These are phyloP conservation scores for Oxycera nigricornis DNA, from an alignment of 2,888 invertebrate genomes.

Conservation along the genomic window DNA sequence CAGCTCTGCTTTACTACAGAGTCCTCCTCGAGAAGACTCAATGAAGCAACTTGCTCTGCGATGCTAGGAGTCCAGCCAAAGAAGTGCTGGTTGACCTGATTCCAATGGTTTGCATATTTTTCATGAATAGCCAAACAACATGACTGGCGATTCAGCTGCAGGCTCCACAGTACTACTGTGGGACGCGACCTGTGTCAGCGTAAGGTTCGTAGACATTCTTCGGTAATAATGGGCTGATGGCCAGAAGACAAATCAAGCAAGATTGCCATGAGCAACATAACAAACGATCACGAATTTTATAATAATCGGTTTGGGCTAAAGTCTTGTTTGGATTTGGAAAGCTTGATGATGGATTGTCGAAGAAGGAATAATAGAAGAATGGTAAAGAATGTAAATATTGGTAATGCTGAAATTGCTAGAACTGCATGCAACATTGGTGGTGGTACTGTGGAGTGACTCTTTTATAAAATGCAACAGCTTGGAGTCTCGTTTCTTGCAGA, in stretches of 20 bases:
- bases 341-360: too few species aligned
- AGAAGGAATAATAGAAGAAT: not conserved
- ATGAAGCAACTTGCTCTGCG: conserved; percentile 12
- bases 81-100: conserved; percentile 24
- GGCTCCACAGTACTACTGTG: not conserved
- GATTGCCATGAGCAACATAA: conserved; percentile 25
- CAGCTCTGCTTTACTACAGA: not conserved
- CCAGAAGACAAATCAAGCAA: conserved; percentile 28
- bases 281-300: conserved; percentile 45
- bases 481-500: too few species aligned
- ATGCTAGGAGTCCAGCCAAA: not conserved
- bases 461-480: too few species aligned
- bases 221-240: conserved; percentile 27
- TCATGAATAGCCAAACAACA: not conserved
- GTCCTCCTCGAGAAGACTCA: not conserved
- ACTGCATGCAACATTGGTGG: too few species aligned
- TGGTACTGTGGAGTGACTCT: too few species aligned
- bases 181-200: conserved; percentile 17
- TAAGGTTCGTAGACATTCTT: conserved; percentile 29
- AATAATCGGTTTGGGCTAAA: conserved; percentile 19
- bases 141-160: not conserved
- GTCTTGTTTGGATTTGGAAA: not conserved
- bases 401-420: too few species aligned
- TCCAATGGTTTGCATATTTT: conserved; percentile 23
- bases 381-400: not conserved